Percentiles rank a stretch among this genome's conserved stretches.
phyloP scores from a whole-genome alignment of 1,140 invertebrate species.

The Capitella teleta region DNA sequence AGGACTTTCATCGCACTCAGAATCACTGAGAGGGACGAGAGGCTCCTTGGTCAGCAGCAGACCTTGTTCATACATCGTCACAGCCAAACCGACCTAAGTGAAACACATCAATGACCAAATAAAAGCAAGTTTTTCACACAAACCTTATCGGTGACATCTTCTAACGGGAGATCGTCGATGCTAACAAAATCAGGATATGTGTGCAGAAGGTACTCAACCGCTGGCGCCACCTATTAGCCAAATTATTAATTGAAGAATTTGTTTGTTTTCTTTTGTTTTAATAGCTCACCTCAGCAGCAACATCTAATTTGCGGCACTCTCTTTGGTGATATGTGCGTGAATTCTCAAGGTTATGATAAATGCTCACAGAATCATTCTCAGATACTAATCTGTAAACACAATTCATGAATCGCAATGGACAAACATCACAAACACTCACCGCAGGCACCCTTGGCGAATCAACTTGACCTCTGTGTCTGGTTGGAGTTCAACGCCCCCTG shows the following conservation, averaged over 20 bases:
- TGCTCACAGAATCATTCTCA: conserved; percentile 51
- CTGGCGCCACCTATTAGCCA: conserved; percentile 46
- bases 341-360: conserved; percentile 77
- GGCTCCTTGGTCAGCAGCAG: conserved; percentile 53
- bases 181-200: conserved; percentile 64
- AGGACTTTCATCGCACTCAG: background rate
- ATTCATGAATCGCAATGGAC: background rate
- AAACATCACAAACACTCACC: conserved; percentile 37
- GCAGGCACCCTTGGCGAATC: conserved; percentile 56
- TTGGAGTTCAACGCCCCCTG: conserved; percentile 53
- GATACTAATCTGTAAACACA: conserved; percentile 51
- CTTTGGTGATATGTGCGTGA: conserved; percentile 68
- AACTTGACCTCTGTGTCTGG: conserved; percentile 59
- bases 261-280: no score
- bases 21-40: conserved; percentile 27
- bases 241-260: no score
- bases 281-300: conserved; percentile 49
- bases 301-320: conserved; percentile 65
- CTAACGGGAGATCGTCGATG: conserved; percentile 58
- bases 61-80: conserved; percentile 60
- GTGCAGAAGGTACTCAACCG: conserved; percentile 58
- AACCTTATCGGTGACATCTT: conserved; percentile 53
- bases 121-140: background rate
- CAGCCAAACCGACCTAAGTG: conserved; percentile 47
- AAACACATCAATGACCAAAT: conserved; percentile 4